These are phyloP conservation scores for Malacoraja senta DNA, from an alignment of 2,797 vertebrate genomes.

Conservation along the genomic window DNA sequence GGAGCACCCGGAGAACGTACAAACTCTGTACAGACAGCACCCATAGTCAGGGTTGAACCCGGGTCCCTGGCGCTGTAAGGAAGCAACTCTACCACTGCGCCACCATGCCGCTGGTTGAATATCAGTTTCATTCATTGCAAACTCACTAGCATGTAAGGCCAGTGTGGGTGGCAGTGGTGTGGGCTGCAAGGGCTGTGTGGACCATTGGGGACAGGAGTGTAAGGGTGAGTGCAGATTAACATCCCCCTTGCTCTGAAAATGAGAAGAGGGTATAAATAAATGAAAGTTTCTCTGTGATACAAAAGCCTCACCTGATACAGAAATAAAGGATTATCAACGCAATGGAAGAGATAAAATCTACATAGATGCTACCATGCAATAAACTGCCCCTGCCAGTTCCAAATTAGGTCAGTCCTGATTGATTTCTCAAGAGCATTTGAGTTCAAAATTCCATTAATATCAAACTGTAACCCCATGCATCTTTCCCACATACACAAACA, in stretches of 20 bases:
- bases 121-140: neutral
- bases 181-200: too few relatives aligned
- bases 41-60: too few relatives aligned
- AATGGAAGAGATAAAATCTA: neutral
- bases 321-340: neutral
- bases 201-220: neutral
- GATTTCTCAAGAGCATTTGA: constrained; percentile 13
- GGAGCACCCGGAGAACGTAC: too few relatives aligned
- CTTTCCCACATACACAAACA: neutral
- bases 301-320: neutral
- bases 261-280: neutral
- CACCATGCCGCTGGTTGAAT: neutral
- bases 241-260: neutral
- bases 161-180: neutral
- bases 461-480: too few relatives aligned
- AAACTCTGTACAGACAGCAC: too few relatives aligned
- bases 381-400: too few relatives aligned
- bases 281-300: neutral
- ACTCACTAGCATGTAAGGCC: too few relatives aligned
- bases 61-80: too few relatives aligned
- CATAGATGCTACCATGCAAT: neutral
- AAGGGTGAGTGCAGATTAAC: neutral
- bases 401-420: constrained; percentile 9
- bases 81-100: too few relatives aligned
- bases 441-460: constrained; percentile 21